Conservation (phyloP, 2,797 vertebrate genomes). For the Clarias pachynema region DNA sequence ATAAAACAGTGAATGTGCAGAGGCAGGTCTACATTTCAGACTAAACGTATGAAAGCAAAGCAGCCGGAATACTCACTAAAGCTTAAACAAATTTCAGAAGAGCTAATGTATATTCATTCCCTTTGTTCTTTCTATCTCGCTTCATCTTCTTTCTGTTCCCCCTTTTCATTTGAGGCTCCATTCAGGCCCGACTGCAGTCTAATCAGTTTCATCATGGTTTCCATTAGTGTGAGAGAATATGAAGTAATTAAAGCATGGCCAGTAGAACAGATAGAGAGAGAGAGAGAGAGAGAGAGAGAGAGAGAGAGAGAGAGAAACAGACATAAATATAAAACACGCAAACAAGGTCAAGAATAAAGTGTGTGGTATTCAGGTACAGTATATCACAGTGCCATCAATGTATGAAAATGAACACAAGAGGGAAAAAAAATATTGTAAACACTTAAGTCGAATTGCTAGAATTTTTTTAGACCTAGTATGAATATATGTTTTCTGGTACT, state of each 20-base stretch:
- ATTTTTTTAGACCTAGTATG: background rate
- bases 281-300: conserved; percentile 65
- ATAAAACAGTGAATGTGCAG: background rate
- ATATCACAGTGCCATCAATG: background rate
- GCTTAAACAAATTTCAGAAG: conserved; percentile 23
- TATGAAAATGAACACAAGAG: background rate
- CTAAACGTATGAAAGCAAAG: background rate
- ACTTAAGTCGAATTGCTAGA: background rate
- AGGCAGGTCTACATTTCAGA: background rate
- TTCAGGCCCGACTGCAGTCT: conserved; percentile 66
- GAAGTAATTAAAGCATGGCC: conserved; percentile 79
- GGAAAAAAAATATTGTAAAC: conserved; percentile 12
- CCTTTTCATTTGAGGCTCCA: conserved; percentile 44
- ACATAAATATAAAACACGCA: conserved; percentile 43
- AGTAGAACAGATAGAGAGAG: conserved; percentile 69
- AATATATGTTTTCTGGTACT: background rate
- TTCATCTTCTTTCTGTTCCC: conserved; percentile 54
- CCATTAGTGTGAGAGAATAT: conserved; percentile 81
- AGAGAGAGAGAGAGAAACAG: conserved; percentile 52
- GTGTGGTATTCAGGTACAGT: conserved; percentile 36
- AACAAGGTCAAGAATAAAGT: conserved; percentile 58
- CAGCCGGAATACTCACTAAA: background rate
- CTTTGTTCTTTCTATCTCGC: conserved; percentile 37
- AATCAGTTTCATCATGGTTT: conserved; percentile 81
- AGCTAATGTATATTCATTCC: conserved; percentile 56